Base-by-base conservation (phyloP, 1,140 invertebrate species). In the Drosophila repleta region DNA sequence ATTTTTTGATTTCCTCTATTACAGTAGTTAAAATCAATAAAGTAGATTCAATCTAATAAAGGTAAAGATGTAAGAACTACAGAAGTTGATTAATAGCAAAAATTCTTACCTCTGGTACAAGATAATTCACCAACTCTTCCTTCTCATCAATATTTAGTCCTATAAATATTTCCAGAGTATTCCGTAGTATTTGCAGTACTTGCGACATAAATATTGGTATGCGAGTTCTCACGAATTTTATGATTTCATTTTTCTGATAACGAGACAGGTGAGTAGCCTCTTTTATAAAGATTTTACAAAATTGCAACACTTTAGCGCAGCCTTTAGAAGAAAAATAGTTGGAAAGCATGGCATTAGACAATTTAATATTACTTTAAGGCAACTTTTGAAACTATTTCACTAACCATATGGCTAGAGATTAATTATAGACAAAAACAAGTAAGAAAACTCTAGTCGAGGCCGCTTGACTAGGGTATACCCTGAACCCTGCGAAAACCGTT, bases 121-220 rank as follows among this genome's bases (percentile, higher is more conserved):
- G 92, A 91, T 94, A 94, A 41, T 93, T 92, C 7, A 94, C 94
- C 58, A 95, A 92, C 74, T 95, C 94, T 53, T 94, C 92, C 57
- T 94, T 90, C 82, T 95, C 94, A 21, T 92, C 88, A 35, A 92
- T 87, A 55, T 92, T 92, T 62, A 95, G 92, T n/a, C 92, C 92
- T 20, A 93, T 92, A 68, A 94, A 93, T 49, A 94, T 94, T 26
- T 91, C 92, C 57, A 94, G 93, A 35, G 94, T 92, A 45, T 93
- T 93, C 63, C 93, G 92, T n/a, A 95, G 85, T 57, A 95, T 92
- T 58, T 93, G 93, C 62, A 93, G 92, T 18, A 94, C 84, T 77
- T 95, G 94, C 35, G 93, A 93, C 78, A 95, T 92, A 67, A 95
- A 94, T n/a, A 94, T 92, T 2, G 94, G 94, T 26, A 95, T 90